Conservation (phyloP, 1,140 invertebrate genomes). For the Drosophila pandora region DNA sequence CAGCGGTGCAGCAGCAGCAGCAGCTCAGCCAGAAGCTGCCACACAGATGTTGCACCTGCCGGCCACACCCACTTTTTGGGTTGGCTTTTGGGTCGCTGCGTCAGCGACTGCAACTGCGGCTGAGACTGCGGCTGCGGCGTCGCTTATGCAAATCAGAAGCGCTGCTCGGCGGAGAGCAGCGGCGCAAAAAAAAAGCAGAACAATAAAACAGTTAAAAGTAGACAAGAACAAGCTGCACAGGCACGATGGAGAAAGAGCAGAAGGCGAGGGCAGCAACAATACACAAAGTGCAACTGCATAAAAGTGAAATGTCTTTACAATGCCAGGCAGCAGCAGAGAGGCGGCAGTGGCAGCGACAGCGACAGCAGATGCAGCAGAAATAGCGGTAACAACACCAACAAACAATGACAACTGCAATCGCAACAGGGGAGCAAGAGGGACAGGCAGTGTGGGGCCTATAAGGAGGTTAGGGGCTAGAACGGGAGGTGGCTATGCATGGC, state of each 20-base stretch:
- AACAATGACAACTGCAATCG: slow-evolving; percentile 77
- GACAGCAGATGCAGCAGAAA: slow-evolving; percentile 39
- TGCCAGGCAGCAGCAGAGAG: slow-evolving; percentile 52
- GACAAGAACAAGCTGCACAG: slow-evolving; percentile 72
- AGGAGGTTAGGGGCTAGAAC: neutral
- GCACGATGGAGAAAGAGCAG: neutral
- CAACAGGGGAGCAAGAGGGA: slow-evolving; percentile 18
- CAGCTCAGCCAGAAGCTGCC: slow-evolving; percentile 18
- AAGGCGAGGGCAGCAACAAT: slow-evolving; percentile 66
- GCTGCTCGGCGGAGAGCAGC: slow-evolving; percentile 34
- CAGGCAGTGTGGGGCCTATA: neutral
- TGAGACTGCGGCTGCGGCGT: slow-evolving; percentile 6
- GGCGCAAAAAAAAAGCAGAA: slow-evolving; percentile 62
- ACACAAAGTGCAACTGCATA: slow-evolving; percentile 82
- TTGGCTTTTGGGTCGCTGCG: slow-evolving; percentile 68
- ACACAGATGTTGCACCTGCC: slow-evolving; percentile 17
- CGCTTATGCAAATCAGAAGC: slow-evolving; percentile 80
- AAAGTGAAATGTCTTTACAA: slow-evolving; percentile 82
- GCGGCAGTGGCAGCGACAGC: slow-evolving; percentile 13
- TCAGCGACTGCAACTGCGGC: no score
- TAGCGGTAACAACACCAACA: slow-evolving; percentile 41
- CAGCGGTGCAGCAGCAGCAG: slow-evolving; percentile 38
- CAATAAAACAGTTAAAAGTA: slow-evolving; percentile 83
- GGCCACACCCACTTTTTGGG: slow-evolving; percentile 22
- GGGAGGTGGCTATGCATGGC: neutral